Percentiles rank a stretch among this genome's conserved stretches.
Conservation (phyloP, 2,888 invertebrate genomes). For the Athrips mouffetella region DNA sequence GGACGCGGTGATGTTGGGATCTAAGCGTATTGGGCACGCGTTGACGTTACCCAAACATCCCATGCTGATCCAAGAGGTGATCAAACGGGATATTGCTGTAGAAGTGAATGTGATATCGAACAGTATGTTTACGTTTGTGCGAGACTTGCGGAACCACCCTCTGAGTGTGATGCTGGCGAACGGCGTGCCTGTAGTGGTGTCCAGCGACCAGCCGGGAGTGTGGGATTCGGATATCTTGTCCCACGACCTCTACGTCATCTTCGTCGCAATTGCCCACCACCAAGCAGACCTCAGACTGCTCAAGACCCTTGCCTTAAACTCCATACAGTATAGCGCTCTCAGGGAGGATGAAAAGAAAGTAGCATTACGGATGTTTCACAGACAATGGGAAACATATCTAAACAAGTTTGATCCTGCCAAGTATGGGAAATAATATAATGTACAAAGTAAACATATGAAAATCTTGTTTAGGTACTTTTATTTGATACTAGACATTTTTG, state of each 20-base stretch:
- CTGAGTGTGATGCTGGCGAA: slow-evolving; percentile 80
- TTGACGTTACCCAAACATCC: slow-evolving; percentile 87
- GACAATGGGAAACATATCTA: slow-evolving; percentile 79
- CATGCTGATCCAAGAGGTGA: slow-evolving; percentile 74
- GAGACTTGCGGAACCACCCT: slow-evolving; percentile 88
- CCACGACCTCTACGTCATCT: slow-evolving; percentile 88
- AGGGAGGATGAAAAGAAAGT: slow-evolving; percentile 55
- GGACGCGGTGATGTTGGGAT: slow-evolving; percentile 86
- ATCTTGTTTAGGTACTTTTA: no score
- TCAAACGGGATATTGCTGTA: slow-evolving; percentile 80
- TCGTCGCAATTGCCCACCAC: slow-evolving; percentile 84
- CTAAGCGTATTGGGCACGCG: slow-evolving; percentile 88
- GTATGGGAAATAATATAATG: no score
- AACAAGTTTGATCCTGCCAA: slow-evolving; percentile 38
- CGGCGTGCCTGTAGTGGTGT: slow-evolving; percentile 84
- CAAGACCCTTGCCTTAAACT: slow-evolving; percentile 86
- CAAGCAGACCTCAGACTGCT: slow-evolving; percentile 83
- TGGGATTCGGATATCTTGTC: slow-evolving; percentile 86
- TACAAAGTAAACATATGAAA: no score
- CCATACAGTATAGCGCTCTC: slow-evolving; percentile 83
- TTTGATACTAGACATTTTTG: no score
- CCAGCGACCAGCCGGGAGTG: slow-evolving; percentile 88
- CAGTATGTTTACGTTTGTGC: slow-evolving; percentile 82
- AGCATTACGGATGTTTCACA: slow-evolving; percentile 74
- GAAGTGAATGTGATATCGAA: slow-evolving; percentile 91